Base-by-base conservation (phyloP, 2,888 invertebrate genomes). In the Agriopis leucophaearia region DNA sequence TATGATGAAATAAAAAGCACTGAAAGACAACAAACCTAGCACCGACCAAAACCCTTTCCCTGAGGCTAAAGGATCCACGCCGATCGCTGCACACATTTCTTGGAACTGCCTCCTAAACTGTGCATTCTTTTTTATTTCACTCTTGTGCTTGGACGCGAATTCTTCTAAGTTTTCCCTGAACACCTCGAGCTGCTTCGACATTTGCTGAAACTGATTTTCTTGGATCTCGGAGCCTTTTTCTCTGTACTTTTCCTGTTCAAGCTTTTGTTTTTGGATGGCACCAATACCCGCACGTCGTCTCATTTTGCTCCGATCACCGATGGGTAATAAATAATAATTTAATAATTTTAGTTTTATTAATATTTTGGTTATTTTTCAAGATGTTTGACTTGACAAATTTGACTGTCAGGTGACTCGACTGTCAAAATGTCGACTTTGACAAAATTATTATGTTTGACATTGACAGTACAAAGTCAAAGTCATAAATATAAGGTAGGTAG, bases 11-110 rank as follows among this genome's bases (percentile, higher is more conserved):
- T 27, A 12, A n/a, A 36, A 36, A 8, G 8, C 5, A 5, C n/a
- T n/a, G n/a, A 47, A 9, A 35, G 15, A 16, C 52, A 9, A 80
- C 82, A 42, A 62, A 94, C 94, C 96, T 74, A 99, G 94, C 70
- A 99, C 98, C 1, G 98, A 98, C 99, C 99, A 99, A 90, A 99
- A 99, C 0, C 99, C 98, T 94, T 98, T 98, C 61, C 97, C 97
- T 0, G 99, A 99, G 0, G 99, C 98, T 59, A 99, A 89, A 0
- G 99, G 99, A 89, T 99, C 99, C 0, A 99, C 99, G 0, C 99
- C 99, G 71, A 99, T 99, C 0, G 98, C 97, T 0, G 99, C 98
- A 90, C 99, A 99, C 99, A 99, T 99, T 89, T 99, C 98, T 82
- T 99, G 99, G 86, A 99, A 99, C 88, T 99, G 99, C 62, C 97